These are phyloP conservation scores for Phytoseiulus persimilis DNA, from an alignment of 2,888 invertebrate genomes.

Conservation along the genomic window DNA sequence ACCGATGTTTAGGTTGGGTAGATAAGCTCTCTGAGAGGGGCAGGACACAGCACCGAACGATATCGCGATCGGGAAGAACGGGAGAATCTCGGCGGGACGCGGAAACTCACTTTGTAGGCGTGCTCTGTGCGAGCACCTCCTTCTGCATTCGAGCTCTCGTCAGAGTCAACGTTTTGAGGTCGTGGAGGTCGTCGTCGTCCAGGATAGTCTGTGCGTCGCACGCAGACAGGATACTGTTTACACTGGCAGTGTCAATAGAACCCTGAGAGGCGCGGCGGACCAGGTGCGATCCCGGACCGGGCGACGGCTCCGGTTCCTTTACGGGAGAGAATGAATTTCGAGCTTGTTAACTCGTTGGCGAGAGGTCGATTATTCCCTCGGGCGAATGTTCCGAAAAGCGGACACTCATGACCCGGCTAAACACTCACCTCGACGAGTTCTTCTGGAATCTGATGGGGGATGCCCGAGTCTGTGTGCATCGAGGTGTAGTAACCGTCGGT, in stretches of 20 bases:
- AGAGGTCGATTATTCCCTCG: background rate
- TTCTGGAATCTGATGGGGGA: conserved; percentile 49
- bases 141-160: conserved; percentile 29
- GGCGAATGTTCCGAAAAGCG: background rate
- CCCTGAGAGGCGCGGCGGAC: conserved; percentile 37
- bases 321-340: background rate
- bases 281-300: conserved; percentile 8
- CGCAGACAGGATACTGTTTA: conserved; percentile 45
- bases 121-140: conserved; percentile 27
- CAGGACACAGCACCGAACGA: background rate
- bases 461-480: conserved; percentile 88
- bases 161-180: conserved; percentile 40
- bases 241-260: conserved; percentile 44
- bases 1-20: background rate
- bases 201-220: conserved; percentile 44
- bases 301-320: conserved; percentile 14
- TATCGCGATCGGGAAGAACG: background rate
- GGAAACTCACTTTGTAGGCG: conserved; percentile 31
- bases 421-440: conserved; percentile 34
- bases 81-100: background rate
- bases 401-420: background rate
- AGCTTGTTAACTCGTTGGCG: background rate
- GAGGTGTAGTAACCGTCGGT: conserved; percentile 96
- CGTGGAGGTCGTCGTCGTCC: conserved; percentile 42
- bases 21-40: background rate